Evolutionary conservation across 2,113 vertebrate genomes (phyloP).

Genomic region (Perca schrenkii): DNA sequence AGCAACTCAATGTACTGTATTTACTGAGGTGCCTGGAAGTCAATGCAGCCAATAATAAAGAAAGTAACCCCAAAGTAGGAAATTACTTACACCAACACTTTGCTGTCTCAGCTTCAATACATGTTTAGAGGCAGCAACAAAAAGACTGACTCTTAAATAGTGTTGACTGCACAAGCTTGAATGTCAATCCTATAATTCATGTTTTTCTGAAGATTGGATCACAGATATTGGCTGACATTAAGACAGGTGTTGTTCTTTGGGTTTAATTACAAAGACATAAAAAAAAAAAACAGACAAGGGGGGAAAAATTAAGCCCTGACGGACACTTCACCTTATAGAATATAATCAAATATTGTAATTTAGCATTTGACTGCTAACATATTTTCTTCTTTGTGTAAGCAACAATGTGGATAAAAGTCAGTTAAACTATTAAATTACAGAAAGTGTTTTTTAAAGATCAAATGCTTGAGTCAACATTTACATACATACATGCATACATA

Average conservation of each 20-base stretch:
- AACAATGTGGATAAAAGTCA: background rate
- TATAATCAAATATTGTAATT: background rate
- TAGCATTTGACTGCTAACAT: background rate
- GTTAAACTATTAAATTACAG: background rate
- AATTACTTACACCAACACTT: background rate
- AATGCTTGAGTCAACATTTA: too few species aligned
- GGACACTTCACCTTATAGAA: background rate
- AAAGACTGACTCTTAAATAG: background rate
- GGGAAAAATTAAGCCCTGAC: background rate
- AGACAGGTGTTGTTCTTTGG: background rate
- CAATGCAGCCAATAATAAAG: conserved; percentile 35
- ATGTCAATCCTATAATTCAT: conserved; percentile 9
- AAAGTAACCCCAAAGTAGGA: conserved; percentile 1
- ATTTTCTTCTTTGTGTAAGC: background rate
- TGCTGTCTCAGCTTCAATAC: conserved; percentile 20
- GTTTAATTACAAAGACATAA: conserved; percentile 1
- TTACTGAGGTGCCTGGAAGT: conserved; percentile 2
- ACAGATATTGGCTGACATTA: background rate
- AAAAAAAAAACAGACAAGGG: background rate
- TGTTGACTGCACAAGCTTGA: background rate
- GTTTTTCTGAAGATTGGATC: conserved; percentile 7
- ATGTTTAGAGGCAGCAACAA: conserved; percentile 1
- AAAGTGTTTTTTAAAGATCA: too few species aligned
- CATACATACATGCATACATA: too few species aligned
- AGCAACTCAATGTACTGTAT: conserved; percentile 1